Percentiles rank a stretch among this genome's conserved stretches.
Conservation (phyloP, 2,113 vertebrate species). For the Perognathus longimembris region DNA sequence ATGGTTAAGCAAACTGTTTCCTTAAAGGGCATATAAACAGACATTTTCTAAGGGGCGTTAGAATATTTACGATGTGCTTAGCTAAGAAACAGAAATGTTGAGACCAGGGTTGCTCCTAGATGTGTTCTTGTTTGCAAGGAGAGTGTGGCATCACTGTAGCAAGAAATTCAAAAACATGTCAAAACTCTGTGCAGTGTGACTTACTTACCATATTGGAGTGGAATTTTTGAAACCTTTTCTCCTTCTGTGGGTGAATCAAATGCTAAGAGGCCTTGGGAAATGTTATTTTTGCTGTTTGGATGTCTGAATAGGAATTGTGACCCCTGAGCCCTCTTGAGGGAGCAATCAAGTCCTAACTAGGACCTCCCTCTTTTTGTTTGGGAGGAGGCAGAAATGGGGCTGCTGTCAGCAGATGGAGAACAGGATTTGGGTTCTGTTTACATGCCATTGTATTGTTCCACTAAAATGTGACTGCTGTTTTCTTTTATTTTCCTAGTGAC, state of each 20-base stretch:
- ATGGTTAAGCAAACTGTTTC: neutral
- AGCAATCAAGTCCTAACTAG: neutral
- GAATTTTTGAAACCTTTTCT: neutral
- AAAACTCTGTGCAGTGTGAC: neutral
- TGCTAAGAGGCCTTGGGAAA: neutral
- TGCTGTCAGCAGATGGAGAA: constrained; percentile 52
- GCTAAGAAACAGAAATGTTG: constrained; percentile 2
- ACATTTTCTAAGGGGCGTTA: constrained; percentile 24
- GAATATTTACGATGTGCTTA: neutral
- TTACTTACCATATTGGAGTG: neutral
- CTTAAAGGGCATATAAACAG: neutral
- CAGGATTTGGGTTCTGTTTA: constrained; percentile 59
- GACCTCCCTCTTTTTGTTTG: neutral
- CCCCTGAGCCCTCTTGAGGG: neutral
- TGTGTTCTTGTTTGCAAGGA: neutral
- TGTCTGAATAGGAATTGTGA: neutral
- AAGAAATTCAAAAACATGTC: neutral
- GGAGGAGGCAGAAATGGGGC: neutral
- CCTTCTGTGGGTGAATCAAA: neutral
- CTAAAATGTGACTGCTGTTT: constrained; percentile 55
- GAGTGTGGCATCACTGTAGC: neutral
- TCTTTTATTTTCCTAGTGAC: constrained; percentile 88
- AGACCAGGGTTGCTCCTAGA: neutral
- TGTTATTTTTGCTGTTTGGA: neutral
- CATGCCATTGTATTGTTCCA: constrained; percentile 28